phyloP scores from a whole-genome alignment of 2,113 vertebrate genomes.

The Promerops cafer region DNA sequence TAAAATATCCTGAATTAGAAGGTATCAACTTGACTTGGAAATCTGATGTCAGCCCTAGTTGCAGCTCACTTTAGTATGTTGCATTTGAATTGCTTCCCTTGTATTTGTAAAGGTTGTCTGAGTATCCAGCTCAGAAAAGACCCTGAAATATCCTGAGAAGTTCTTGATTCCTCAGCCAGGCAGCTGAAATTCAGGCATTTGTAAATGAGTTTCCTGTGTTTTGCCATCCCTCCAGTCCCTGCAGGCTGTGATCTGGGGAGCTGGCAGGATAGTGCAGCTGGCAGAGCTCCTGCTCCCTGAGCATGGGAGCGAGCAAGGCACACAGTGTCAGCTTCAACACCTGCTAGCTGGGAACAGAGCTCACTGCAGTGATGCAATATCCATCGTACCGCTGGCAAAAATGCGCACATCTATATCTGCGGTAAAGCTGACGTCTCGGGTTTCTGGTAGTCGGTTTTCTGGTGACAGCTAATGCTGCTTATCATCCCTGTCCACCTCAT shows the following conservation, averaged over 20 bases:
- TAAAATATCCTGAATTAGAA: background rate
- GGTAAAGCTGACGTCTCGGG: background rate
- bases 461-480: background rate
- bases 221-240: background rate
- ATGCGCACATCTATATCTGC: background rate
- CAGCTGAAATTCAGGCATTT: background rate
- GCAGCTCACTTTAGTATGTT: background rate
- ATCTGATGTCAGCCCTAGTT: background rate
- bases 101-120: background rate
- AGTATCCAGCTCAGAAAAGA: background rate
- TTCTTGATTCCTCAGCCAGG: background rate
- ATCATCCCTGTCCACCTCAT: background rate
- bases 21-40: background rate
- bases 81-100: background rate
- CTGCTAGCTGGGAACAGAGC: background rate
- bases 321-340: background rate
- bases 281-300: slow-evolving; percentile 8
- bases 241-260: background rate
- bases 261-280: slow-evolving; percentile 12
- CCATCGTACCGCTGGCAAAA: background rate
- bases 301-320: background rate
- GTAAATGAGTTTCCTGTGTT: background rate
- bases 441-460: background rate
- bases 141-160: background rate
- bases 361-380: background rate